These are phyloP conservation scores for Natator depressus DNA, from an alignment of 2,113 vertebrate genomes.

Conservation along the genomic window DNA sequence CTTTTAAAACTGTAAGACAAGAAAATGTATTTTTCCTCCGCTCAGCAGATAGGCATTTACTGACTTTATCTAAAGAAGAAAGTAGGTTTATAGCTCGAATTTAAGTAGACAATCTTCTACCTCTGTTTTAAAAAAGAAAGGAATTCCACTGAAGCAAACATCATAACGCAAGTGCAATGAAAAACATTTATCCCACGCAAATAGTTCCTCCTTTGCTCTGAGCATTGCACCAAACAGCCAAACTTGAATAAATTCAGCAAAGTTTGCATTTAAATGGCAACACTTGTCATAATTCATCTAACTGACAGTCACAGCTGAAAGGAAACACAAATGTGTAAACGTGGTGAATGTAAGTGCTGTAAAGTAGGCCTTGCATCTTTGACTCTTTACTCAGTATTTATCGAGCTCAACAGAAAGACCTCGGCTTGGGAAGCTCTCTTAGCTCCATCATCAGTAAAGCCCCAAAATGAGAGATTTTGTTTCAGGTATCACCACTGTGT, in stretches of 20 bases:
- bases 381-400: not conserved
- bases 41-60: not conserved
- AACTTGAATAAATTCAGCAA: not conserved
- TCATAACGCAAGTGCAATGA: not conserved
- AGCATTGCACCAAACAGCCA: not conserved
- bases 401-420: not conserved
- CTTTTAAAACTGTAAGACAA: not conserved
- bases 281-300: not conserved
- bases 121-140: not conserved
- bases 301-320: not conserved
- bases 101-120: not conserved
- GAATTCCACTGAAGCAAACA: not conserved
- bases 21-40: not conserved
- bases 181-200: not conserved
- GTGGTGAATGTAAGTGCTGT: not conserved
- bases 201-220: not conserved
- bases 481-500: not conserved
- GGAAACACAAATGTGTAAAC: not conserved
- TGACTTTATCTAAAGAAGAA: not conserved
- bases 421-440: not conserved
- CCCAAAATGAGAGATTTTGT: rapidly evolving
- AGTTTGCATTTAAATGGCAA: not conserved
- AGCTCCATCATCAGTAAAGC: not conserved
- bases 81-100: not conserved
- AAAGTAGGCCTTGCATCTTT: not conserved